Evolutionary conservation across 2,113 vertebrate species (phyloP).

Genomic region (Irena cyanogastra): DNA sequence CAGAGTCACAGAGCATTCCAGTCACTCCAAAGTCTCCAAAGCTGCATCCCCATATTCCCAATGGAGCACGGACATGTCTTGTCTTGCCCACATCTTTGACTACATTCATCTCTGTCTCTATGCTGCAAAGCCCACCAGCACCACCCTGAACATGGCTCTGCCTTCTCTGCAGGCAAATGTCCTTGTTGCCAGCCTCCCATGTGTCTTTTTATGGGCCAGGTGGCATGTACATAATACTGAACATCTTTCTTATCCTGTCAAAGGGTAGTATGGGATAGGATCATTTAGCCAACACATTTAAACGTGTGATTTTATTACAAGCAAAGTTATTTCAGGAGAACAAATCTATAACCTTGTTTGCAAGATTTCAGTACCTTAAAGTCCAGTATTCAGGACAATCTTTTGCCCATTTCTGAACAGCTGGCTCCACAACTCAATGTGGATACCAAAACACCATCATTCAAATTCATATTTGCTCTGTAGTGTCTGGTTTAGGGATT

Average conservation of each 20-base stretch:
- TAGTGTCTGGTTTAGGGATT: not conserved
- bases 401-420: not conserved
- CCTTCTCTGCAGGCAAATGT: not conserved
- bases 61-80: not conserved
- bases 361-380: not conserved
- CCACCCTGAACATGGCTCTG: not conserved
- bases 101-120: not conserved
- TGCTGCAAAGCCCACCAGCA: not conserved
- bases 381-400: not conserved
- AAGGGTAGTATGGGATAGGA: not conserved
- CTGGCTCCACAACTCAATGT: not conserved
- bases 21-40: not conserved
- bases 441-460: not conserved
- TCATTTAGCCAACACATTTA: not conserved
- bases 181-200: not conserved
- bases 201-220: not conserved
- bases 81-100: not conserved
- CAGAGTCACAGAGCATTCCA: not conserved
- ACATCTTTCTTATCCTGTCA: not conserved
- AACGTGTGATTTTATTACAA: not conserved
- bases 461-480: not conserved
- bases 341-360: not conserved
- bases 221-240: not conserved
- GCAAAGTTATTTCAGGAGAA: not conserved
- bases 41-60: accelerated